Percentiles rank a stretch among this genome's conserved stretches.
These are phyloP conservation scores for Drosophila setosimentum DNA, from an alignment of 2,888 invertebrate genomes.

Conservation along the genomic window DNA sequence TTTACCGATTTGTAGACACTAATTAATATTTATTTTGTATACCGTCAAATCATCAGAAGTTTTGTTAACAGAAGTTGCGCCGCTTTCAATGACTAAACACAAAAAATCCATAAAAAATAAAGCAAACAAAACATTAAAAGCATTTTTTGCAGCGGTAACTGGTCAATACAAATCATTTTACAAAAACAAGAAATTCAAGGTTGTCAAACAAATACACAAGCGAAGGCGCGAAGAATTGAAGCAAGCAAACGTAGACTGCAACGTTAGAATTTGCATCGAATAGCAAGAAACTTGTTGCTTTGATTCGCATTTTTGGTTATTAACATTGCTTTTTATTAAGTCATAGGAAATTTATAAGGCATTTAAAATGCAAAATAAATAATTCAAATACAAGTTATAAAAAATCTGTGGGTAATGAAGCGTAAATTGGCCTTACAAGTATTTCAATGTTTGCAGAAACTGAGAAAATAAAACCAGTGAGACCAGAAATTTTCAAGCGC, in stretches of 20 bases:
- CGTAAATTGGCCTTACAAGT: neutral
- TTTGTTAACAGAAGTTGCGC: conserved; percentile 6
- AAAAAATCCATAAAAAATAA: conserved; percentile 36
- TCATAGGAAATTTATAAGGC: neutral
- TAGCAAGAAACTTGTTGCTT: conserved; percentile 23
- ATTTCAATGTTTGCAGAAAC: neutral
- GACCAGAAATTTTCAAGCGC: neutral
- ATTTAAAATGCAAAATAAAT: no score
- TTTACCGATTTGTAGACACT: conserved; percentile 28
- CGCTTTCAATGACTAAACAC: conserved; percentile 51
- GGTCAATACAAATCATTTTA: conserved; percentile 41
- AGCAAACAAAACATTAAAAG: conserved; percentile 31
- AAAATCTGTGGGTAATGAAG: neutral
- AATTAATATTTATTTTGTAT: conserved; percentile 45
- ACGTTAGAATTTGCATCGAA: conserved; percentile 14
- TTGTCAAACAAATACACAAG: conserved; percentile 24
- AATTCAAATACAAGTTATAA: neutral
- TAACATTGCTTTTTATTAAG: neutral
- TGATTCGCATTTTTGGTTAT: neutral
- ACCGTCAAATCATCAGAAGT: conserved; percentile 20
- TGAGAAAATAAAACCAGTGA: neutral
- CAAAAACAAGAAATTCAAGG: conserved; percentile 29
- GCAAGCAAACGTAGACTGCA: neutral
- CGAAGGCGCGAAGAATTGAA: neutral
- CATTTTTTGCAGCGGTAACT: conserved; percentile 33